Percentiles rank a stretch among this genome's conserved stretches.
phyloP scores from a whole-genome alignment of 2,797 vertebrate species.

The Atherinosoma microstoma region DNA sequence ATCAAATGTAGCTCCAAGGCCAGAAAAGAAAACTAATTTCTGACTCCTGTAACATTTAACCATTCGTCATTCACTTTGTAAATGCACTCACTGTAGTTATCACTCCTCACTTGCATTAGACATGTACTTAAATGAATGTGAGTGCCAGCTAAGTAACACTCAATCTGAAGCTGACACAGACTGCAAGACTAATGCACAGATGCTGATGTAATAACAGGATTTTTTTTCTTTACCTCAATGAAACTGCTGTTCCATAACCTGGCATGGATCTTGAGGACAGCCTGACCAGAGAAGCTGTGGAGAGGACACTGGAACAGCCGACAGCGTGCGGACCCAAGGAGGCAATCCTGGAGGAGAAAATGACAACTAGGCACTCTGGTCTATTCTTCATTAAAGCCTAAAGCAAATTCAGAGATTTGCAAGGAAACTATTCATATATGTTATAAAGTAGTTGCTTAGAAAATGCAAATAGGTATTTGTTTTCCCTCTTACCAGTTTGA shows the following conservation, averaged over 20 bases:
- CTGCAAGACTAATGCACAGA: background rate
- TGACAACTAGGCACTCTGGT: background rate
- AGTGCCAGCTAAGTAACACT: constrained; percentile 10
- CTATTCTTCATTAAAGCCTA: background rate
- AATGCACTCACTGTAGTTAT: background rate
- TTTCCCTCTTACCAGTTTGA: constrained; percentile 85
- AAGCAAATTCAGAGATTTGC: too few species aligned
- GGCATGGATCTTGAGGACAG: constrained; percentile 86
- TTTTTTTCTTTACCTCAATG: constrained; percentile 85
- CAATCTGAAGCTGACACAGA: constrained; percentile 10
- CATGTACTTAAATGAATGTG: background rate
- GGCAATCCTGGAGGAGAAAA: constrained; percentile 85
- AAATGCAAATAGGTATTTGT: too few species aligned
- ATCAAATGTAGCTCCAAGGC: too few species aligned
- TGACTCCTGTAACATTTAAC: background rate
- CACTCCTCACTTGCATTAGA: constrained; percentile 4
- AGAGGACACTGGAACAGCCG: constrained; percentile 90
- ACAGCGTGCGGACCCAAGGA: constrained; percentile 87
- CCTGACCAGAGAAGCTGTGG: constrained; percentile 86
- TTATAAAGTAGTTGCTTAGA: too few species aligned
- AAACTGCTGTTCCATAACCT: constrained; percentile 95
- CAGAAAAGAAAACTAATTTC: too few species aligned
- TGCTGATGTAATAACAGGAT: constrained; percentile 6
- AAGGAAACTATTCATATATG: too few species aligned
- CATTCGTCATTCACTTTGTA: background rate